Base-by-base conservation (phyloP, 2,113 vertebrate species). In the Eurystomus gularis region DNA sequence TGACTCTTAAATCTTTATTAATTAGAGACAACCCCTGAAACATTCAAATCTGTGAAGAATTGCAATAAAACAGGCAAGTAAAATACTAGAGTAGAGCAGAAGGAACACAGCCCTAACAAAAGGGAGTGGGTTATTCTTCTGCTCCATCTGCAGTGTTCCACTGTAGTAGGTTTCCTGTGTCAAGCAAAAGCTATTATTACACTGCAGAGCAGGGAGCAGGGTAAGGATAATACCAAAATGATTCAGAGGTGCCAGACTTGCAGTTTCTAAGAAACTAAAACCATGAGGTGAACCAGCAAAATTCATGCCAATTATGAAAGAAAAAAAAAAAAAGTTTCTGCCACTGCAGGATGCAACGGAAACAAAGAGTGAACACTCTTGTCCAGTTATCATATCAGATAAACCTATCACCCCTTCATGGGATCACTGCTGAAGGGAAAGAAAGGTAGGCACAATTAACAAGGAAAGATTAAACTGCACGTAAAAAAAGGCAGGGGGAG, bases 141-240 rank as follows among this genome's bases (percentile, higher is more conserved):
- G 82, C 80, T 96, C 96, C 92, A 95, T 96, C 95, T 96, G 96
- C 95, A 97, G 90, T 57, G 81, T 81, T 95, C 93, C 95, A 88
- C 86, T 84, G 88, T 88, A 93, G 96, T 90, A 92, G 64, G 86
- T 92, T 96, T 96, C 96, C 80, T 91, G 86, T 96, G 92, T 95
- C 92, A 94, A 95, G 78, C 9, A 17, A 92, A 95, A 96, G 86
- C 96, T 96, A 92, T 97, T 96, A 96, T 96, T 96, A 96, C 96
- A 93, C 70, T 86, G 92, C 86, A 92, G 90, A 95, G 66, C 85
- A 82, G 52, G 57, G 86, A 95, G 78, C 26, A 95, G 48, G 93
- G 95, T 75, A 94, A 96, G 91, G 96, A 96, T 95, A 95, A 96
- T 49, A 96, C 86, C 92, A 92, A 94, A 93, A 92, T 79, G 92